A percentile compares a stretch with the other conserved stretches of the same genome.
phyloP scores from a whole-genome alignment of 2,888 invertebrate genomes.

The Halocaridina rubra region DNA sequence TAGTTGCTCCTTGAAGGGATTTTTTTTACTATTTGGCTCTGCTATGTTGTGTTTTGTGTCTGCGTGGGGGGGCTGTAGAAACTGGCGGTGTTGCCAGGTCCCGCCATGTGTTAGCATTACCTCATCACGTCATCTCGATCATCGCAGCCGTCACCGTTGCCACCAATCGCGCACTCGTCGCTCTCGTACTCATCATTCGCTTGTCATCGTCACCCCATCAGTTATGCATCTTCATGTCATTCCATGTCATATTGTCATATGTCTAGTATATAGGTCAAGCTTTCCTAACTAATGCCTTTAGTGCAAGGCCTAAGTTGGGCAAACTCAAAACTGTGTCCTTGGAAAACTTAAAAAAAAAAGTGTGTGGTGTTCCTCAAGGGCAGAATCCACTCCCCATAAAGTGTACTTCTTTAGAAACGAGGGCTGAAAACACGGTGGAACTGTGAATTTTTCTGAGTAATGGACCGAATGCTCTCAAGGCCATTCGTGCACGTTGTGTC shows the following conservation, averaged over 20 bases:
- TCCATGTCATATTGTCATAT: constrained; percentile 49
- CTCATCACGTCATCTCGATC: constrained; percentile 54
- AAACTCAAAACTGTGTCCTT: constrained; percentile 49
- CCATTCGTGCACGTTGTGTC: no score
- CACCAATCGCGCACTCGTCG: not conserved
- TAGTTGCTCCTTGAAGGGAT: constrained; percentile 50
- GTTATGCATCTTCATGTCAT: constrained; percentile 27
- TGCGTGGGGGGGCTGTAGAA: constrained; percentile 51
- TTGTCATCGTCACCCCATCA: constrained; percentile 11
- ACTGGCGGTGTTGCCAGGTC: constrained; percentile 31
- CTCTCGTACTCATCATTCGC: constrained; percentile 9
- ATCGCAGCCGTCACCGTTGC: constrained; percentile 20
- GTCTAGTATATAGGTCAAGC: constrained; percentile 59
- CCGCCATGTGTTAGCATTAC: constrained; percentile 60
- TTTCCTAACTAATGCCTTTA: constrained; percentile 57
- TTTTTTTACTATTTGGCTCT: constrained; percentile 58
- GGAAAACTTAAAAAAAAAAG: constrained; percentile 21
- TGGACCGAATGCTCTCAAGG: no score
- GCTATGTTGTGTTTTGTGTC: constrained; percentile 62
- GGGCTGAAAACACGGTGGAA: no score
- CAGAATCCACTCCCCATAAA: constrained; percentile 27
- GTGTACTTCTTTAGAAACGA: constrained; percentile 12
- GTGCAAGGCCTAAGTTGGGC: constrained; percentile 54
- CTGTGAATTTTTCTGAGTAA: no score
- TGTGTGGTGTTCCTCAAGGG: constrained; percentile 45